Base-by-base conservation (phyloP, 2,797 vertebrate genomes). In the Masticophis lateralis region DNA sequence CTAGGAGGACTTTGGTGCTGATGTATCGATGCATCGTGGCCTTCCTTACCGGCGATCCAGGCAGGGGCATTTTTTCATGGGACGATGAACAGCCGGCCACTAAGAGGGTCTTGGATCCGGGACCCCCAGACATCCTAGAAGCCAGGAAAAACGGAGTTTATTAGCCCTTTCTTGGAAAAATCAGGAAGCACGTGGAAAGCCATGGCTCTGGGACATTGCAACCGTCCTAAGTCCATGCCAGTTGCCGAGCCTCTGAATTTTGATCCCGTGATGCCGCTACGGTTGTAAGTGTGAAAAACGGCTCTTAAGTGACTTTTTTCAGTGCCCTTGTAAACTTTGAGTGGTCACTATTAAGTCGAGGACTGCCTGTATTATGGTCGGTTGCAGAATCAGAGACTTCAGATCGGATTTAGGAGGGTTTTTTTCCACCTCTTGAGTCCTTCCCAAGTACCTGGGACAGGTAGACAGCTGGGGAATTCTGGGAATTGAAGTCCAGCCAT, bases 1-100 rank as follows among this genome's bases (percentile, higher is more conserved):
- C 98, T 98, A 99, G 97, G 89, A 99, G 98, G 91, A 99, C 98
- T 94, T 99, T 99, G 92, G 99, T 99, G 98, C 98, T 98, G 97
- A 99, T 98, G 97, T 98, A 98, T 83, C 98, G 98, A 95, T 98
- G 98, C 93, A 97, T 97, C 0, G 98, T 98, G 1, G 98, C 98
- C 96, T 98, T 98, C 47, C 97, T 98, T 43, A 98, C 98, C 1
- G 98, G 97, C 1, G 98, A 96, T 0, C 98, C 96, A 0, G 96
- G 96, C 91, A 97, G 91, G 16, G 98, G 97, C 98, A 98, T 98
- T 92, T 98, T 98, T 87, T 98, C 98, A 56, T 97, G 94, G 2
- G 97, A 97, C 0, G 98, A 96, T 3, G 98, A 97, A 90, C 97
- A 98, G 95, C 98, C 95, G 3, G 97, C 96, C 94, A 98, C 97